A percentile compares a stretch with the other conserved stretches of the same genome.
Evolutionary conservation across 2,113 vertebrate species (phyloP).

Genomic region (Xenopus borealis): DNA sequence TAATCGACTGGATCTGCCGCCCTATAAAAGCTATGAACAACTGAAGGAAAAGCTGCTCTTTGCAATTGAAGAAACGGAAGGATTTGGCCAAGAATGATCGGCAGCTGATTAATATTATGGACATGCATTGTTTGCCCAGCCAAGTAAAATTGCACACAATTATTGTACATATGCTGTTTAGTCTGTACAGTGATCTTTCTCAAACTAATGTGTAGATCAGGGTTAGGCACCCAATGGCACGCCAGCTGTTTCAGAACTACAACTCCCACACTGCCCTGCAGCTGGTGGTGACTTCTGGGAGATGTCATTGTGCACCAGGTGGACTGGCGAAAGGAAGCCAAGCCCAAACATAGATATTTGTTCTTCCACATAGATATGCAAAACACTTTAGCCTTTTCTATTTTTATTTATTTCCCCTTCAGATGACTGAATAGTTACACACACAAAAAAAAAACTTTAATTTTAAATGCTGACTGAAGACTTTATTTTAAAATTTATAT

Average conservation of each 20-base stretch:
- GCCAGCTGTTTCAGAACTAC: too few relatives aligned
- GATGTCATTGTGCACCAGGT: too few relatives aligned
- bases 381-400: conserved; percentile 82
- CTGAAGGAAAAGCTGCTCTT: conserved; percentile 98
- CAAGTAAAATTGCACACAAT: conserved; percentile 87
- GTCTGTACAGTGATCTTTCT: conserved; percentile 87
- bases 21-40: conserved; percentile 98
- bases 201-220: conserved; percentile 68
- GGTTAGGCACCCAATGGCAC: too few relatives aligned
- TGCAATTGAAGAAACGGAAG: conserved; percentile 97
- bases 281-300: too few relatives aligned
- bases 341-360: conserved; percentile 48
- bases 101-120: conserved; percentile 52
- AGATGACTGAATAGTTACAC: conserved; percentile 67
- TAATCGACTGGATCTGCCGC: conserved; percentile 95
- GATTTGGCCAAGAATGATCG: conserved; percentile 94
- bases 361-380: conserved; percentile 93
- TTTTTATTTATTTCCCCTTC: conserved; percentile 76
- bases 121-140: conserved; percentile 61
- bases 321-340: too few relatives aligned
- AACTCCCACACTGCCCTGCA: too few relatives aligned
- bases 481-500: conserved; percentile 67
- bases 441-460: conserved; percentile 56
- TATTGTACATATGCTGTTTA: conserved; percentile 84
- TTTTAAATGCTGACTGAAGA: conserved; percentile 69